Conservation (phyloP, 2,113 vertebrate genomes). For the Morone chrysops region DNA sequence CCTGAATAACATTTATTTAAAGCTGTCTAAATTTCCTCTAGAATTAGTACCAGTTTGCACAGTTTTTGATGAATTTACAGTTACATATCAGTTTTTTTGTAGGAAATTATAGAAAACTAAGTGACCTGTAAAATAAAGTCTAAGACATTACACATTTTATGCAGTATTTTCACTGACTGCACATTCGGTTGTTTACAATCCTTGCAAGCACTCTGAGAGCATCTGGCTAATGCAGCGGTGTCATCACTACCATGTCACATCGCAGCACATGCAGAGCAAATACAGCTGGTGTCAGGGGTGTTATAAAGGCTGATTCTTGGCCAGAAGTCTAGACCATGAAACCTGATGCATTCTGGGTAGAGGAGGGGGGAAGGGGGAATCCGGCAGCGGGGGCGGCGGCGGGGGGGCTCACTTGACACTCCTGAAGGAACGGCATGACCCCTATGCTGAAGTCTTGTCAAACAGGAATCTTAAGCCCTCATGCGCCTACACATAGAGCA, state of each 20-base stretch:
- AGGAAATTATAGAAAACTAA: background rate
- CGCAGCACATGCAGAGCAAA: conserved; percentile 31
- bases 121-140: too few species aligned
- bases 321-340: conserved; percentile 58
- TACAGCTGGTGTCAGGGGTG: conserved; percentile 49
- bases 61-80: too few species aligned
- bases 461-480: conserved; percentile 31
- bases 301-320: conserved; percentile 19
- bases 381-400: background rate
- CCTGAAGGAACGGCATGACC: conserved; percentile 71
- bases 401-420: conserved; percentile 54
- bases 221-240: conserved; percentile 22
- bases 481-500: conserved; percentile 11
- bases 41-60: too few species aligned
- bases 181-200: conserved; percentile 54
- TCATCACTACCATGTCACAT: conserved; percentile 43
- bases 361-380: background rate
- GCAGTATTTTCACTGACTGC: background rate
- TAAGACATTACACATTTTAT: background rate
- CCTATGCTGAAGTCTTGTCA: conserved; percentile 34
- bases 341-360: conserved; percentile 51
- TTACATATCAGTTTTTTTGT: background rate
- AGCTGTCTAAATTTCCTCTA: too few species aligned
- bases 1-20: too few species aligned
- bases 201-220: background rate